phyloP scores from a whole-genome alignment of 2,113 vertebrate genomes.

The Brachionichthys hirsutus region DNA sequence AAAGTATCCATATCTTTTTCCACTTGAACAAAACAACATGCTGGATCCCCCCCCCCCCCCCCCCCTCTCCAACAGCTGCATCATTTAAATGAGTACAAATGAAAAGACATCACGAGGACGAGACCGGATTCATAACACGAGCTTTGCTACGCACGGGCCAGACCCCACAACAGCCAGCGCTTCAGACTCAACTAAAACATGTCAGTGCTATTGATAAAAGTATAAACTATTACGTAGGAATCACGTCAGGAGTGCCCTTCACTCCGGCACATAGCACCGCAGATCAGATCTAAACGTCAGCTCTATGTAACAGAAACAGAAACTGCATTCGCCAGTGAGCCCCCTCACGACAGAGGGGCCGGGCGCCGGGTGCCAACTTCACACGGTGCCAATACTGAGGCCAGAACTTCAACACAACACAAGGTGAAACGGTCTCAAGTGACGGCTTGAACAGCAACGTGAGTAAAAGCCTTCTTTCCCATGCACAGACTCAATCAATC shows the following conservation, averaged over 20 bases:
- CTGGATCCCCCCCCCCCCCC: slow-evolving; percentile 31
- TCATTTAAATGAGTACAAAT: slow-evolving; percentile 50
- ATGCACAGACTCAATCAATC: slow-evolving; percentile 37
- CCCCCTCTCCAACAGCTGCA: slow-evolving; percentile 53
- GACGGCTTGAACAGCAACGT: slow-evolving; percentile 79
- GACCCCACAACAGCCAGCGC: slow-evolving; percentile 50
- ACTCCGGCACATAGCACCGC: slow-evolving; percentile 64
- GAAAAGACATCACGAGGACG: slow-evolving; percentile 49
- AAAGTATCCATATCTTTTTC: slow-evolving; percentile 55
- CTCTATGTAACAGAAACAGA: slow-evolving; percentile 71
- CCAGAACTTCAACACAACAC: slow-evolving; percentile 71
- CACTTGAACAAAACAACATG: slow-evolving; percentile 35
- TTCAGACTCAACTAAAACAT: slow-evolving; percentile 26
- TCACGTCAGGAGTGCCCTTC: slow-evolving; percentile 51
- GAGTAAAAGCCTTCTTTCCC: slow-evolving; percentile 66
- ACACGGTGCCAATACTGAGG: slow-evolving; percentile 47
- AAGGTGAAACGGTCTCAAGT: slow-evolving; percentile 77
- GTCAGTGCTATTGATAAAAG: slow-evolving; percentile 45
- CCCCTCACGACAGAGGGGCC: slow-evolving; percentile 49
- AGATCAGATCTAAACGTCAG: slow-evolving; percentile 48
- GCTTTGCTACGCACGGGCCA: slow-evolving; percentile 65
- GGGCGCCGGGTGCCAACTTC: slow-evolving; percentile 48
- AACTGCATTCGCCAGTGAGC: slow-evolving; percentile 48
- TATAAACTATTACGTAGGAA: slow-evolving; percentile 41
- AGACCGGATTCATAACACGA: slow-evolving; percentile 57